These are phyloP conservation scores for Drosophila tanythrix DNA, from an alignment of 2,888 invertebrate species.

Conservation along the genomic window DNA sequence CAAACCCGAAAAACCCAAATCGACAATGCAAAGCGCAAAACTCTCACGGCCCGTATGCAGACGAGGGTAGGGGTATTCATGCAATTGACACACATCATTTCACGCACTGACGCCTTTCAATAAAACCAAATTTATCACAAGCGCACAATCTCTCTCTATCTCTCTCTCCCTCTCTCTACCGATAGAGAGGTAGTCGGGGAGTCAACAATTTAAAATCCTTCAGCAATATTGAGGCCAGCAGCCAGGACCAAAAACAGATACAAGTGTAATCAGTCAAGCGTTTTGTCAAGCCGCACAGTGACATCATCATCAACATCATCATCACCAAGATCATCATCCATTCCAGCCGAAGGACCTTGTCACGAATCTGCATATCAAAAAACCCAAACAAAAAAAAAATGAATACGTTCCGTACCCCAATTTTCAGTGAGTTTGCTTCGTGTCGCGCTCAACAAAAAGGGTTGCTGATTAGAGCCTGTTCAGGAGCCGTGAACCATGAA, in stretches of 20 bases:
- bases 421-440: slow-evolving; percentile 36
- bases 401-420: slow-evolving; percentile 49
- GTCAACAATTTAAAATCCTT: slow-evolving; percentile 78
- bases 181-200: slow-evolving; percentile 34
- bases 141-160: slow-evolving; percentile 53
- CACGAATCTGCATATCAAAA: slow-evolving; percentile 82
- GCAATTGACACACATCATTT: slow-evolving; percentile 86
- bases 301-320: slow-evolving; percentile 64
- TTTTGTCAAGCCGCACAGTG: slow-evolving; percentile 76
- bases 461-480: slow-evolving; percentile 77
- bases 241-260: slow-evolving; percentile 69
- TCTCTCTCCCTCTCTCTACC: not conserved
- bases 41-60: slow-evolving; percentile 45
- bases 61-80: slow-evolving; percentile 61
- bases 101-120: slow-evolving; percentile 86
- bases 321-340: slow-evolving; percentile 24
- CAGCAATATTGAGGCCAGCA: slow-evolving; percentile 64
- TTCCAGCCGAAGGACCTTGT: slow-evolving; percentile 46
- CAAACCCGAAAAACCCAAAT: slow-evolving; percentile 43
- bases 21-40: slow-evolving; percentile 50
- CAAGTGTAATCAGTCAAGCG: slow-evolving; percentile 83
- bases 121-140: slow-evolving; percentile 84
- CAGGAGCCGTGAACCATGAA: slow-evolving; percentile 69
- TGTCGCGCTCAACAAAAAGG: slow-evolving; percentile 52
- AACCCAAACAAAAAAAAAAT: slow-evolving; percentile 43